Evolutionary conservation across 2,113 vertebrate species (phyloP).

Genomic region (Eulemur rufifrons): DNA sequence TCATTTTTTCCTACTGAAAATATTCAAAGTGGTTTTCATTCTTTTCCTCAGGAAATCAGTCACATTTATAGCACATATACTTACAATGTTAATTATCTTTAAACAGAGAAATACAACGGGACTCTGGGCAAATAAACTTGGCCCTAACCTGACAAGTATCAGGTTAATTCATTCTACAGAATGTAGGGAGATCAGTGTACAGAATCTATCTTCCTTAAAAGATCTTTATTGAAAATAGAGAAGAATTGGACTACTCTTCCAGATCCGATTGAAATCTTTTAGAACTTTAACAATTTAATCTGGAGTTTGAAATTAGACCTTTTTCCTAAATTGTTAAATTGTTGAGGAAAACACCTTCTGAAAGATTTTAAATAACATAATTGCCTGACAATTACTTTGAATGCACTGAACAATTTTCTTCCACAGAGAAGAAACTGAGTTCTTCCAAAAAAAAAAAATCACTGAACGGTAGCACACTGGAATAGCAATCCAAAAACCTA

Average conservation of each 20-base stretch:
- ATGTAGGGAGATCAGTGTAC: background rate
- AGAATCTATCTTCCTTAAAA: background rate
- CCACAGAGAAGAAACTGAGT: conserved; percentile 23
- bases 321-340: conserved; percentile 32
- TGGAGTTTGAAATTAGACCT: conserved; percentile 31
- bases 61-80: background rate
- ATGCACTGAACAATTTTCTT: conserved; percentile 40
- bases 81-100: background rate
- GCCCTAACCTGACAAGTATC: background rate
- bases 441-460: background rate
- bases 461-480: background rate
- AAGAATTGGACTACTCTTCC: background rate
- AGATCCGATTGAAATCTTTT: background rate
- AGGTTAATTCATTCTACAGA: background rate
- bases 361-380: conserved; percentile 54
- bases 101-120: background rate
- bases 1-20: background rate
- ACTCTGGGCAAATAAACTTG: background rate
- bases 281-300: conserved; percentile 16
- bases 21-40: background rate
- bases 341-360: conserved; percentile 35
- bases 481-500: conserved; percentile 11
- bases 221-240: background rate
- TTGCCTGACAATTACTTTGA: conserved; percentile 50
- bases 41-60: background rate